These are phyloP conservation scores for Patella vulgata DNA, from an alignment of 1,140 invertebrate species.

Conservation along the genomic window DNA sequence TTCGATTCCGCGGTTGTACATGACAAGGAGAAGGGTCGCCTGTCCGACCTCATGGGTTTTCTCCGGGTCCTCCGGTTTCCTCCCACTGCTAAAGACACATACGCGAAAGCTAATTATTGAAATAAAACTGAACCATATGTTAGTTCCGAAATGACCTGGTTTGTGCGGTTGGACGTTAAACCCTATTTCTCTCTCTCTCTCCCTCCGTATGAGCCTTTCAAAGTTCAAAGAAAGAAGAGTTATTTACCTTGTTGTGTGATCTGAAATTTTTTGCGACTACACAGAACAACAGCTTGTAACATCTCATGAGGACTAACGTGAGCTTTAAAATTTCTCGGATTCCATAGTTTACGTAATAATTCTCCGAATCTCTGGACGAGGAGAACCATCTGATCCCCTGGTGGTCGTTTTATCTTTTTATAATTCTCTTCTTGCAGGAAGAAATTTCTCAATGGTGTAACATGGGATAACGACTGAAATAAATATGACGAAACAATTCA, in stretches of 20 bases:
- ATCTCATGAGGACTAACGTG: constrained; percentile 99
- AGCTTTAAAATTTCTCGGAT: constrained; percentile 98
- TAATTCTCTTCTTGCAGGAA: constrained; percentile 96
- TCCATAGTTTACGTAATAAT: constrained; percentile 97
- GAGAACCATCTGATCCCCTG: constrained; percentile 80
- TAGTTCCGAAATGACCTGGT: too few species aligned
- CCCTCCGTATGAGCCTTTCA: too few species aligned
- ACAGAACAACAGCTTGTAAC: constrained; percentile 98
- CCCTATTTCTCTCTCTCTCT: too few species aligned
- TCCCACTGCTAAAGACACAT: too few species aligned
- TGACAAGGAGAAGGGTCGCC: too few species aligned
- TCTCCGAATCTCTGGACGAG: constrained; percentile 97
- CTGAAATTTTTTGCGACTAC: constrained; percentile 98
- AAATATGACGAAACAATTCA: constrained; percentile 9
- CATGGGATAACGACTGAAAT: constrained; percentile 88
- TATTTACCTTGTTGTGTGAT: constrained; percentile 96
- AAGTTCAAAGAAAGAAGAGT: too few species aligned
- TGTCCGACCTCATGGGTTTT: too few species aligned
- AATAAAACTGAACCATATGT: too few species aligned
- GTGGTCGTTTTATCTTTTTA: constrained; percentile 85
- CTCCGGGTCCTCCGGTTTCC: too few species aligned
- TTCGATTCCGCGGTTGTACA: too few species aligned
- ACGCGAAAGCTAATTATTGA: too few species aligned
- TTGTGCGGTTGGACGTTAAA: too few species aligned
- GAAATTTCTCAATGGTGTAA: constrained; percentile 92